Base-by-base conservation (phyloP, 2,113 vertebrate species). In the Centropus bengalensis region DNA sequence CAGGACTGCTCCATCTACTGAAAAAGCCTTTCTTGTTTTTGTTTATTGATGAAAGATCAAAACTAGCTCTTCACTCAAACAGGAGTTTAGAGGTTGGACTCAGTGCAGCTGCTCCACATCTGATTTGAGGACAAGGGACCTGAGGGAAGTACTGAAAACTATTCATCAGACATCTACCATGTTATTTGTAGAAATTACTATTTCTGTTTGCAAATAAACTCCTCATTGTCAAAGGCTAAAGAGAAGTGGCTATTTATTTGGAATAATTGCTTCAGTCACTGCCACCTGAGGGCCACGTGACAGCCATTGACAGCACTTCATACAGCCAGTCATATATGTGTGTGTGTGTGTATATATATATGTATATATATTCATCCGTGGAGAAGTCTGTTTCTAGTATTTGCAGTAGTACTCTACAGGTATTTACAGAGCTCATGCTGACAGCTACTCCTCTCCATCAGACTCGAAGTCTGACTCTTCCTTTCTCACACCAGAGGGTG, bases 41-140 rank as follows among this genome's bases (percentile, higher is more conserved):
- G 91, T 95, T 95, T 96, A 84, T 89, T 96, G 92, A 82, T 91
- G 81, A 89, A 47, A 86, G 71, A 96, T 95, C 91, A 93, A 93
- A 96, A 75, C 20, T 22, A 54, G 88, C 40, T 81, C 91, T 75
- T 80, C 73, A 26, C 33, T 92, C 44, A 45, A 38, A 15, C 15
- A 13, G 51, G 27, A 86, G 64, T 28, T 0, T 0, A 52, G 56
- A 91, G 36, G 82, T 1, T 77, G 79, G 55, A 82, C 45, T 58
- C 0, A 0, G 30, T 73, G 54, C 75, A 79, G 66, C 54, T 86
- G 54, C n/a, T 86, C 38, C 45, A 55, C 28, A 4, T 73, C 63
- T 58, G 32, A 73, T 69, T 55, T 71, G 40, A 47, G 27, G 14
- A 12, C 36, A 66, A 22, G 28, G 2, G 6, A 66, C 45, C 12